Percentiles rank a stretch among this genome's conserved stretches.
Evolutionary conservation across 2,888 invertebrate genomes (phyloP).

Genomic region (Nymphalis c-album): DNA sequence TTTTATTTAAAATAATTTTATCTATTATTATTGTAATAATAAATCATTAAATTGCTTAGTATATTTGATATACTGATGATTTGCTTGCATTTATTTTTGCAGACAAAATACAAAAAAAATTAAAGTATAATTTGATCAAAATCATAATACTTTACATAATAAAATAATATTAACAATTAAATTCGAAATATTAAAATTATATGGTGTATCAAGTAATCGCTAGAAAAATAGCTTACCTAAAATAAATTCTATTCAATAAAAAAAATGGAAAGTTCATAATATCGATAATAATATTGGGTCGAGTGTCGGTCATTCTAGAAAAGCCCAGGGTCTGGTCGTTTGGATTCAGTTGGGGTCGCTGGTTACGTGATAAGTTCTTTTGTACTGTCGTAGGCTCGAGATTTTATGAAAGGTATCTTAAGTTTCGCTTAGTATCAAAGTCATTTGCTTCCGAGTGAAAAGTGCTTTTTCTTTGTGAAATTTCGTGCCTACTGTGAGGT

Average conservation of each 20-base stretch:
- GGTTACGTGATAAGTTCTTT: slow-evolving; percentile 42
- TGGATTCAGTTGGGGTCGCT: slow-evolving; percentile 41
- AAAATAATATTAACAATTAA: no score
- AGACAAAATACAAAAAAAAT: no score
- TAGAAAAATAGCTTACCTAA: no score
- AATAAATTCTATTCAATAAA: neutral
- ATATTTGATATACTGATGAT: no score
- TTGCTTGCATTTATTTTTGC: no score
- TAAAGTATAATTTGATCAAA: no score
- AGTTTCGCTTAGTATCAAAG: neutral
- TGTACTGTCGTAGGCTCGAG: slow-evolving; percentile 9
- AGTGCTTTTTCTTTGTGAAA: neutral
- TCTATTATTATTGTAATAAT: no score
- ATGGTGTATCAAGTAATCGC: no score
- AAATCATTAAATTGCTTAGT: no score
- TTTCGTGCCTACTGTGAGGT: neutral
- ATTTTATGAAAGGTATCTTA: slow-evolving; percentile 11
- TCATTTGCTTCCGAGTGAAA: neutral
- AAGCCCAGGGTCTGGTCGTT: slow-evolving; percentile 36
- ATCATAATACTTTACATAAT: no score
- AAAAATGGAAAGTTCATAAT: slow-evolving; percentile 10
- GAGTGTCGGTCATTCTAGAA: slow-evolving; percentile 19
- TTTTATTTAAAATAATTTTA: no score
- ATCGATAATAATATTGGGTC: slow-evolving; percentile 19
- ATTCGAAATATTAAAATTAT: no score